phyloP scores from a whole-genome alignment of 2,888 invertebrate genomes.

The Magallana nippona region DNA sequence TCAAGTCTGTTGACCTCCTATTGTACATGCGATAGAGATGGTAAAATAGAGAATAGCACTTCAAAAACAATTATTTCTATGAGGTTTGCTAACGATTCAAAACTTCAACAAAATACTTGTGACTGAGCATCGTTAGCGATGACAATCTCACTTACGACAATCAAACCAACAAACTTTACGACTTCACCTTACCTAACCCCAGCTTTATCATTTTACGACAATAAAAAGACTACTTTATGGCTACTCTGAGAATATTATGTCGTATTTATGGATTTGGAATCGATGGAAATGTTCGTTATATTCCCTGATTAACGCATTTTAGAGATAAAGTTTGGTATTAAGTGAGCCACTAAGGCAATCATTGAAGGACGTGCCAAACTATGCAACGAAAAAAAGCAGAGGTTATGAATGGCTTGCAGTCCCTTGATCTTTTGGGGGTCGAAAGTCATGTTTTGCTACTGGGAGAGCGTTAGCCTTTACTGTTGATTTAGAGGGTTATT shows the following conservation, averaged over 20 bases:
- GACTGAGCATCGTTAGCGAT: not conserved
- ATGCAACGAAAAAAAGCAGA: not conserved
- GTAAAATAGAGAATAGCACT: not conserved
- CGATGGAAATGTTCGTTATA: conserved; percentile 26
- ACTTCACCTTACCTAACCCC: conserved; percentile 22
- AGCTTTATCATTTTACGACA: conserved; percentile 30
- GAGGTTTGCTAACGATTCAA: not conserved
- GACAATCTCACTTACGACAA: conserved; percentile 25
- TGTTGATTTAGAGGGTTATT: conserved; percentile 11
- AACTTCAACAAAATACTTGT: not conserved
- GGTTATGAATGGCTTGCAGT: conserved; percentile 15
- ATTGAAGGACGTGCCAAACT: not conserved
- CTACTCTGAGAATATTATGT: conserved; percentile 24
- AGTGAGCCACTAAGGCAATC: not conserved
- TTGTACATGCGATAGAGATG: too few species aligned
- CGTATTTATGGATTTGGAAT: conserved; percentile 23
- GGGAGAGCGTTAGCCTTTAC: not conserved
- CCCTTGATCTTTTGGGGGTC: conserved; percentile 22
- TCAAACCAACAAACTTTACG: conserved; percentile 11
- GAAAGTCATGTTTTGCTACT: not conserved
- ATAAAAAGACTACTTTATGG: conserved; percentile 17
- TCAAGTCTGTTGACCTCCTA: too few species aligned
- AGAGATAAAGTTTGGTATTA: conserved; percentile 27
- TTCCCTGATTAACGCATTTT: conserved; percentile 27
- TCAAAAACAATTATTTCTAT: not conserved